These are phyloP conservation scores for Tricholaema leucomelas DNA, from an alignment of 2,113 vertebrate genomes.

Conservation along the genomic window DNA sequence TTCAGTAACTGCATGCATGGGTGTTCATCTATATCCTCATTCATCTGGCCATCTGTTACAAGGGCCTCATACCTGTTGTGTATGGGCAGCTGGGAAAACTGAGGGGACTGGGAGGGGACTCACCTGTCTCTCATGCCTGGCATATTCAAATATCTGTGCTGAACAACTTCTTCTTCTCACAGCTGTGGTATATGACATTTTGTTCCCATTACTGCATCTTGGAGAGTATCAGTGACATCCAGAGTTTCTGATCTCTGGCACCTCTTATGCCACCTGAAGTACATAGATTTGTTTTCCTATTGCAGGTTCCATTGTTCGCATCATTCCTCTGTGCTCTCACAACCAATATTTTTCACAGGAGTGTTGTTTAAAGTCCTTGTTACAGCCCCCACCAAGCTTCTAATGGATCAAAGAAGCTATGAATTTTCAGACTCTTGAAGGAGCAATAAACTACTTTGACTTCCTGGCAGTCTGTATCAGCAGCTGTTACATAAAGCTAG, in stretches of 20 bases:
- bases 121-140: no score
- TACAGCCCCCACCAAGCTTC: not conserved
- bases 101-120: no score
- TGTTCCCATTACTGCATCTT: not conserved
- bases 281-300: not conserved
- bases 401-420: not conserved
- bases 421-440: constrained; percentile 19
- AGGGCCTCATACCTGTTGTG: no score
- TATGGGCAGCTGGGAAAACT: no score
- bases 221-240: not conserved
- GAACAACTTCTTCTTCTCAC: not conserved
- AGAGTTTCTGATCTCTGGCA: not conserved
- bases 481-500: not conserved
- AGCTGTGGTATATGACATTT: not conserved
- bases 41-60: no score
- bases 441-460: constrained; percentile 11
- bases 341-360: not conserved
- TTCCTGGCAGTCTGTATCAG: not conserved
- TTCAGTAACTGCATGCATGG: no score
- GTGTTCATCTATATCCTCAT: no score
- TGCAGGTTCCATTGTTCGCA: not conserved
- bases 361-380: not conserved
- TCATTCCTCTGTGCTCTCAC: not conserved
- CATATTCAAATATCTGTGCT: not conserved
- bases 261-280: not conserved